A percentile compares a stretch with the other conserved stretches of the same genome.
These are phyloP conservation scores for Pyrocoelia pectoralis DNA, from an alignment of 2,888 invertebrate genomes.

Conservation along the genomic window DNA sequence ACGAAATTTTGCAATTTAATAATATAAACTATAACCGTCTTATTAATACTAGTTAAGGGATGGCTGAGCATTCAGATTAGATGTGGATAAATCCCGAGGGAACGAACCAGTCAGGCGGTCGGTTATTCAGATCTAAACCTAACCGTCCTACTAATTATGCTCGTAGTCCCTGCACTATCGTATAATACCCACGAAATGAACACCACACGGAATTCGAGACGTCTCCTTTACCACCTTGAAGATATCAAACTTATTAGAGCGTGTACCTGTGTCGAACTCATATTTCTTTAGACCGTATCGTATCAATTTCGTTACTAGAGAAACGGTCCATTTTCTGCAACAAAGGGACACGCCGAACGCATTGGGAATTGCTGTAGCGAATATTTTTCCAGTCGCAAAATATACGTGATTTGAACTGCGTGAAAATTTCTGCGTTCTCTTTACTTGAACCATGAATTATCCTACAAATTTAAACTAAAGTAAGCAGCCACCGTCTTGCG, in stretches of 20 bases:
- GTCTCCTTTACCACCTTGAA: neutral
- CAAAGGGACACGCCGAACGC: too few species aligned
- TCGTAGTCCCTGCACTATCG: slow-evolving; percentile 15
- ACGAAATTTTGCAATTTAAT: slow-evolving; percentile 20
- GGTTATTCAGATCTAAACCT: slow-evolving; percentile 32
- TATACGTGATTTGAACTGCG: too few species aligned
- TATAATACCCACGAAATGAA: slow-evolving; percentile 27
- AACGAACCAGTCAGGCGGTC: slow-evolving; percentile 33
- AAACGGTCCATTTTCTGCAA: too few species aligned
- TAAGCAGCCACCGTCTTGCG: too few species aligned
- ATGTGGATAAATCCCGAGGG: slow-evolving; percentile 30
- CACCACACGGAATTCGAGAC: slow-evolving; percentile 13
- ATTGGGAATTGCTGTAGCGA: too few species aligned
- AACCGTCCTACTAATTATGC: slow-evolving; percentile 29
- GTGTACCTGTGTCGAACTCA: neutral
- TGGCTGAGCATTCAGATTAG: slow-evolving; percentile 24
- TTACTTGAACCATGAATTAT: too few species aligned
- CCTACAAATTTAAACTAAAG: too few species aligned
- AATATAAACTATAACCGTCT: slow-evolving; percentile 17
- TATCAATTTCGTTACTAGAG: too few species aligned
- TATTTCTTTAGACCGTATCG: too few species aligned
- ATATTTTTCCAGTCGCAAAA: too few species aligned
- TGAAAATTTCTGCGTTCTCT: too few species aligned
- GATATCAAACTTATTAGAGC: slow-evolving; percentile 8
- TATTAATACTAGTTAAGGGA: slow-evolving; percentile 30